Conservation (phyloP, 2,113 vertebrate species). For the Misgurnus anguillicaudatus region DNA sequence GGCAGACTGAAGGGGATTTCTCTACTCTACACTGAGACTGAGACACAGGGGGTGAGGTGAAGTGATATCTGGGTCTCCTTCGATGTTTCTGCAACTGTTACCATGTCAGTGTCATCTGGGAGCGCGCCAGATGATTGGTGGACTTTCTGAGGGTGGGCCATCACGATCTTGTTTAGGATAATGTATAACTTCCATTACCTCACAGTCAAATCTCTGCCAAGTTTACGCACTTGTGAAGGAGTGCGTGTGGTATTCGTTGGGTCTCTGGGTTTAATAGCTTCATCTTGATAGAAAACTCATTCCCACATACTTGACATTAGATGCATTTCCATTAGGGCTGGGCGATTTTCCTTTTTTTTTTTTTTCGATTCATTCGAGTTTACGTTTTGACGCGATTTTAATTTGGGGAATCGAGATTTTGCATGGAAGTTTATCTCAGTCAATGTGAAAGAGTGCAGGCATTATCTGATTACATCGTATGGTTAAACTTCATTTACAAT, state of each 20-base stretch:
- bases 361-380: too few relatives aligned
- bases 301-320: too few relatives aligned
- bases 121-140: conserved; percentile 43
- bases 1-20: conserved; percentile 47
- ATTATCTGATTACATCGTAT: too few relatives aligned
- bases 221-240: not conserved
- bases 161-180: conserved; percentile 57
- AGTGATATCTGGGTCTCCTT: conserved; percentile 11
- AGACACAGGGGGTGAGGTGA: not conserved
- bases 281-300: conserved; percentile 6
- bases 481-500: too few relatives aligned
- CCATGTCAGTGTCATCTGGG: conserved; percentile 11
- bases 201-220: conserved; percentile 23
- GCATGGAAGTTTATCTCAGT: too few relatives aligned
- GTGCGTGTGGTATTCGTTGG: not conserved
- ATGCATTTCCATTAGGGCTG: too few relatives aligned
- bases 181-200: conserved; percentile 57
- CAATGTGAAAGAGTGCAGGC: too few relatives aligned
- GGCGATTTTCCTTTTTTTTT: too few relatives aligned
- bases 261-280: not conserved
- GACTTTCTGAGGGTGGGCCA: conserved; percentile 41
- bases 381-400: too few relatives aligned
- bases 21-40: conserved; percentile 1
- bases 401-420: too few relatives aligned
- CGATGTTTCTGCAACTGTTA: conserved; percentile 14